Conservation (phyloP, 2,888 invertebrate genomes). For the Morinoia aosen region DNA sequence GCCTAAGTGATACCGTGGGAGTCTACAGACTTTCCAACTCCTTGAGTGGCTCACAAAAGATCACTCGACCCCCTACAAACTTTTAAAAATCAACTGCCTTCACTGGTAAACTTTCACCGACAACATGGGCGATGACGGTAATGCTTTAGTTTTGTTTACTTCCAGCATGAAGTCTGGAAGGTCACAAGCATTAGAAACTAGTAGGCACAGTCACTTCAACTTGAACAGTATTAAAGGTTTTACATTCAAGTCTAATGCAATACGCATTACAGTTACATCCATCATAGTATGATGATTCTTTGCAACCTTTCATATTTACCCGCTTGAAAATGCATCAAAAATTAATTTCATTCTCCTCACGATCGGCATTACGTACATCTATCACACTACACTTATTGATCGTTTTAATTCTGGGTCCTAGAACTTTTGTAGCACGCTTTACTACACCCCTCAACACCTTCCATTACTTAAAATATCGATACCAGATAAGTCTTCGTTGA, state of each 20-base stretch:
- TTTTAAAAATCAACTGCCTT: background rate
- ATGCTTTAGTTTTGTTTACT: background rate
- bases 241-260: background rate
- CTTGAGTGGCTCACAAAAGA: constrained; percentile 7
- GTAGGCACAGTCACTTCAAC: background rate
- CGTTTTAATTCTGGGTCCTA: too few relatives aligned
- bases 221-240: background rate
- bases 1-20: background rate
- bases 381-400: too few relatives aligned
- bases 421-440: background rate
- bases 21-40: constrained; percentile 24
- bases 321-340: too few relatives aligned
- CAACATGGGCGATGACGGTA: background rate
- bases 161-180: background rate
- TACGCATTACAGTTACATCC: background rate
- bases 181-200: background rate
- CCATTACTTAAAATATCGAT: too few relatives aligned
- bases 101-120: background rate
- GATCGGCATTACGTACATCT: background rate
- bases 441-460: background rate
- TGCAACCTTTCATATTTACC: background rate
- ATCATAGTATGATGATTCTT: background rate
- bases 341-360: background rate
- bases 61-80: constrained; percentile 27
- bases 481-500: too few relatives aligned